phyloP scores from a whole-genome alignment of 1,140 invertebrate species.

The Babylonia areolata region DNA sequence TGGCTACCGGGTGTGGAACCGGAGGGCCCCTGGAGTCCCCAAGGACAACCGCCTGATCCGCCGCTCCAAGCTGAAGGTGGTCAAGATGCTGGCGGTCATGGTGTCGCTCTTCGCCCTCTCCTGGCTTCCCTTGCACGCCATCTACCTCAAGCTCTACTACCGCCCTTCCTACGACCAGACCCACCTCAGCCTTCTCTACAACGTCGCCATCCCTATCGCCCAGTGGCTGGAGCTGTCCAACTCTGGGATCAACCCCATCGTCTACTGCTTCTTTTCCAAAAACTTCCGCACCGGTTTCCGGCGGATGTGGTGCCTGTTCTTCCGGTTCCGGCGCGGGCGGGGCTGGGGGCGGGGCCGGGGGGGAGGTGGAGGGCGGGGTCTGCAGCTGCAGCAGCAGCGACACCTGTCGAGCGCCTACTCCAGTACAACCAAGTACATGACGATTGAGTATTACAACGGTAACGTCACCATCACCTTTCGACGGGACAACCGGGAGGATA shows the following conservation, averaged over 20 bases:
- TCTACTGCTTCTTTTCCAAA: constrained; percentile 98
- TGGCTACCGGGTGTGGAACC: constrained; percentile 92
- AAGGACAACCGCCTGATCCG: constrained; percentile 67
- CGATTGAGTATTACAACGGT: constrained; percentile 62
- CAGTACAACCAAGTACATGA: constrained; percentile 62
- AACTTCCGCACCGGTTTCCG: constrained; percentile 93
- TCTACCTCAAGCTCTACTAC: constrained; percentile 60
- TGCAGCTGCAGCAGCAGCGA: no score
- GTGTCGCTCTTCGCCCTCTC: constrained; percentile 95
- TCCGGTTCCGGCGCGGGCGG: constrained; percentile 46
- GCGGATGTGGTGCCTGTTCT: constrained; percentile 51
- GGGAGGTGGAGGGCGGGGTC: no score
- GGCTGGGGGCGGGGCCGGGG: no score
- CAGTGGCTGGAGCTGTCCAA: constrained; percentile 98
- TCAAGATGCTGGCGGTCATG: constrained; percentile 97
- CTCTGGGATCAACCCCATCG: constrained; percentile 96
- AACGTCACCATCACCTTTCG: constrained; percentile 53
- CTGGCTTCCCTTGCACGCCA: constrained; percentile 94
- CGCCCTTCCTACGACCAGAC: constrained; percentile 68
- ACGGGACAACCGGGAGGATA: constrained; percentile 34
- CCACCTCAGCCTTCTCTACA: constrained; percentile 82
- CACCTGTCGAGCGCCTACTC: constrained; percentile 40
- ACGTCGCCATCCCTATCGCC: constrained; percentile 89
- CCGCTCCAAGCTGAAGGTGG: constrained; percentile 80
- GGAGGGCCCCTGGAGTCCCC: constrained; percentile 85